These are phyloP conservation scores for Psittacula echo DNA, from an alignment of 2,797 vertebrate genomes.

Conservation along the genomic window DNA sequence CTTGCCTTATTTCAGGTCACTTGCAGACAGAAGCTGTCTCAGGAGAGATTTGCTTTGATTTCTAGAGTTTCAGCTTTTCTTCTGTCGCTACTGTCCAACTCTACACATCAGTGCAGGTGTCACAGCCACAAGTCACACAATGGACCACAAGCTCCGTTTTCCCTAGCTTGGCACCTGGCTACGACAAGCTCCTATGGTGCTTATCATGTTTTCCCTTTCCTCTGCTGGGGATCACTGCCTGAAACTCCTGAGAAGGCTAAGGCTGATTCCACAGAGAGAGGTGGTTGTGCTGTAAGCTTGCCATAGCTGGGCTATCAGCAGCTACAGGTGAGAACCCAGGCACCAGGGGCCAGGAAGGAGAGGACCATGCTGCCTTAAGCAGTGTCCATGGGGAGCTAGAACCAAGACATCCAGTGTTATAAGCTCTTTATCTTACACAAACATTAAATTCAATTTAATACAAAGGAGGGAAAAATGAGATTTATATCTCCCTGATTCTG, in stretches of 20 bases:
- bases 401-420: not conserved
- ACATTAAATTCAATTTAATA: constrained; percentile 41
- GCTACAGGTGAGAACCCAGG: not conserved
- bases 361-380: not conserved
- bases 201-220: not conserved
- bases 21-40: not conserved
- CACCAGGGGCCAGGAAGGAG: not conserved
- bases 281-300: not conserved
- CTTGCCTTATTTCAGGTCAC: not conserved
- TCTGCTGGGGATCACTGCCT: not conserved
- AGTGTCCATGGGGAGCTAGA: not conserved
- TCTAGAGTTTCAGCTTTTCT: not conserved
- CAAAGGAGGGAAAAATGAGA: not conserved
- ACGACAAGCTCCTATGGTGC: not conserved
- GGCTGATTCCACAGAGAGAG: not conserved
- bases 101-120: not conserved
- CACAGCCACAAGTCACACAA: not conserved
- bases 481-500: constrained; percentile 36
- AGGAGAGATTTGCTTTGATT: not conserved
- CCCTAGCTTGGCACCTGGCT: not conserved
- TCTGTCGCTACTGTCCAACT: not conserved
- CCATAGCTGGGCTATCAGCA: not conserved
- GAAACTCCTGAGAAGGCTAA: not conserved
- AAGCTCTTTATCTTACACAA: constrained; percentile 41
- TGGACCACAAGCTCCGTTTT: not conserved